Conservation (phyloP, 1,140 invertebrate species). For the Trachymyrmex cornetzi region DNA sequence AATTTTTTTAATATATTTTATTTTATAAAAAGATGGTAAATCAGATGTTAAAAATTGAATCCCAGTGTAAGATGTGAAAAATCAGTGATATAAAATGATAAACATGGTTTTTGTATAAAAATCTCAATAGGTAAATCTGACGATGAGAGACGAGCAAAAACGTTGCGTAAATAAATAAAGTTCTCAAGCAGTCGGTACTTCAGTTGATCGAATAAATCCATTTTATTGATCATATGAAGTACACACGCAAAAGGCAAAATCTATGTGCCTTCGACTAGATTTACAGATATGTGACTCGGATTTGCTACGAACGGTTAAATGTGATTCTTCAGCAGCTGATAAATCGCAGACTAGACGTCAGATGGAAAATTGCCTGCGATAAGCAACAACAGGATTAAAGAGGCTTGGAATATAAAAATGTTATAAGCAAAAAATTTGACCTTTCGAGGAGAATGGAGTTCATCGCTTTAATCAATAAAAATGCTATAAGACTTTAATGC, state of each 20-base stretch:
- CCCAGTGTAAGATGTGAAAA: not conserved
- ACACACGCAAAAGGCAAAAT: slow-evolving; percentile 22
- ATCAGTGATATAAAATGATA: not conserved
- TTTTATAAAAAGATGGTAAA: not conserved
- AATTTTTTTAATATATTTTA: not conserved
- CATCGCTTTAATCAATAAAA: slow-evolving; percentile 22
- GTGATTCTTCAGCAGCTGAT: slow-evolving; percentile 12
- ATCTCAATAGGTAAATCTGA: not conserved
- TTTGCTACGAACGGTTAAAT: slow-evolving; percentile 29
- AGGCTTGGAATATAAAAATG: slow-evolving; percentile 11
- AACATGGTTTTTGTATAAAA: not conserved
- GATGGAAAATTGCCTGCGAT: slow-evolving; percentile 41
- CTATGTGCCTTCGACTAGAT: not conserved
- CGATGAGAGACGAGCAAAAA: not conserved
- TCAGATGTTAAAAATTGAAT: not conserved
- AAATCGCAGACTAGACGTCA: slow-evolving; percentile 32
- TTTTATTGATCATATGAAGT: slow-evolving; percentile 31
- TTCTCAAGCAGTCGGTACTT: not conserved
- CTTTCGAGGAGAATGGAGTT: slow-evolving; percentile 6
- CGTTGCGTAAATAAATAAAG: slow-evolving; percentile 14
- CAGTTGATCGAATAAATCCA: slow-evolving; percentile 45
- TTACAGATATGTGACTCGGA: slow-evolving; percentile 23
- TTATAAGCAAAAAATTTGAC: slow-evolving; percentile 23
- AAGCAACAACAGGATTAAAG: slow-evolving; percentile 29
- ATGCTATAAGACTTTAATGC: not conserved